Evolutionary conservation across 2,797 vertebrate species (phyloP), one percentile per base, ranked within the genome.

Genomic region (Chaenodraco wilsoni): DNA sequence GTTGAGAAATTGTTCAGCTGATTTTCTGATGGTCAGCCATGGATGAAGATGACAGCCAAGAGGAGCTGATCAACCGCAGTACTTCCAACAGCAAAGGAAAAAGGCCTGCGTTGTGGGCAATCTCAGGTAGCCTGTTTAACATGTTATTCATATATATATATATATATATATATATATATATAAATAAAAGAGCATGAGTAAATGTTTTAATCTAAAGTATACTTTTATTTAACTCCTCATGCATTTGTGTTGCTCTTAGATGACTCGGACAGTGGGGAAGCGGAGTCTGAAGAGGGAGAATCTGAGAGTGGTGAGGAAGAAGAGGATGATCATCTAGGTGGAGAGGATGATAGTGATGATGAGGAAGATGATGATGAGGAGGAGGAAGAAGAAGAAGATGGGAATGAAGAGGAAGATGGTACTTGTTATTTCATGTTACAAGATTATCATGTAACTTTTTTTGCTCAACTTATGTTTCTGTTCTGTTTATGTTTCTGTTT

Each of bases 21-120:
- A 49, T 61, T 84, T 83, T 91, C 94, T 89, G 1, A 97, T 98
- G 96, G 83, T 92, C 87, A 91, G 82, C 83, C 89, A 99, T 99
- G 98, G 98, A 97, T 82, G 97, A 97, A 21, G 96, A 96, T 23
- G 94, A 99, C 91, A 98, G 95, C 90, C 96, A 96, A 87, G 96
- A 99, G 37, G 96, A 99, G 81, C 93, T 95, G 73, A 95, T 97
- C 80, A 96, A 95, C 86, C 94, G 65, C 65, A 96, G 92, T 8
- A 72, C 93, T 0, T 93, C 93, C 2, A 86, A 89, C 3, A 89
- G 90, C 56, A 96, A 95, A 92, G 93, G 90, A 58, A 96, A 88
- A 69, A 92, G 85, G 62, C 89, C 91, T 16, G 69, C 86, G 12
- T 0, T 76, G 45, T 93, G 91, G 91, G 62, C 69, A 51, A 91